A percentile compares a stretch with the other conserved stretches of the same genome.
These are phyloP conservation scores for Pyrrhia umbra DNA, from an alignment of 2,888 invertebrate species.

Conservation along the genomic window DNA sequence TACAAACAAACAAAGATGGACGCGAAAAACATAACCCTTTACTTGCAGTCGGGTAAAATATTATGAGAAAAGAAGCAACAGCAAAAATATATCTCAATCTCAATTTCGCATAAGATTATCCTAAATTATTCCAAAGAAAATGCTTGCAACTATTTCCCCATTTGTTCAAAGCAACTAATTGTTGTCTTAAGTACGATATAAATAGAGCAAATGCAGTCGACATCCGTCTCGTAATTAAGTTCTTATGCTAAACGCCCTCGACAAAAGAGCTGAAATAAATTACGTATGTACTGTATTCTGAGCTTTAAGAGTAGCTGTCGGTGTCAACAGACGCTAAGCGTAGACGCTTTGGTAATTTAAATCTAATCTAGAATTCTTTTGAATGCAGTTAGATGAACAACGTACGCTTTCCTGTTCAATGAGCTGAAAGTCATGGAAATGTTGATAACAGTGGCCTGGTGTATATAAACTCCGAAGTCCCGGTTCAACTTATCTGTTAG, in stretches of 20 bases:
- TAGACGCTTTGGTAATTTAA: not conserved
- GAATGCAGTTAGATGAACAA: not conserved
- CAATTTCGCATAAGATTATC: not conserved
- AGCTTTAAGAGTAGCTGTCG: constrained; percentile 16
- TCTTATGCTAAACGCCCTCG: constrained; percentile 38
- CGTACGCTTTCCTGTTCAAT: not conserved
- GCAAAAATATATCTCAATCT: not conserved
- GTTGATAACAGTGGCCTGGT: too few relatives aligned
- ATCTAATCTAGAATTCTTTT: not conserved
- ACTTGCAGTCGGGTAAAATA: not conserved
- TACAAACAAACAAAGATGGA: not conserved
- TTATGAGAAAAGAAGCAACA: not conserved
- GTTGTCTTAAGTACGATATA: constrained; percentile 9
- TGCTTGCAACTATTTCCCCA: not conserved
- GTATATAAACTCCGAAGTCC: too few relatives aligned
- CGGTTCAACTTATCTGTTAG: too few relatives aligned
- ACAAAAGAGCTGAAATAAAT: constrained; percentile 32
- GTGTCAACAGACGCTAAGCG: constrained; percentile 14
- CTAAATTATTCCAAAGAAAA: not conserved
- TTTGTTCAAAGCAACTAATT: constrained; percentile 29
- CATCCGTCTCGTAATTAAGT: constrained; percentile 38
- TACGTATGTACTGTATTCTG: constrained; percentile 4
- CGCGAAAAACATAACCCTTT: not conserved
- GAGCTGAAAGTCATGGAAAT: too few relatives aligned
- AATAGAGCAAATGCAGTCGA: constrained; percentile 25